A percentile compares a stretch with the other conserved stretches of the same genome.
These are phyloP conservation scores for Alexandromys fortis DNA, from an alignment of 2,113 vertebrate species.

Conservation along the genomic window DNA sequence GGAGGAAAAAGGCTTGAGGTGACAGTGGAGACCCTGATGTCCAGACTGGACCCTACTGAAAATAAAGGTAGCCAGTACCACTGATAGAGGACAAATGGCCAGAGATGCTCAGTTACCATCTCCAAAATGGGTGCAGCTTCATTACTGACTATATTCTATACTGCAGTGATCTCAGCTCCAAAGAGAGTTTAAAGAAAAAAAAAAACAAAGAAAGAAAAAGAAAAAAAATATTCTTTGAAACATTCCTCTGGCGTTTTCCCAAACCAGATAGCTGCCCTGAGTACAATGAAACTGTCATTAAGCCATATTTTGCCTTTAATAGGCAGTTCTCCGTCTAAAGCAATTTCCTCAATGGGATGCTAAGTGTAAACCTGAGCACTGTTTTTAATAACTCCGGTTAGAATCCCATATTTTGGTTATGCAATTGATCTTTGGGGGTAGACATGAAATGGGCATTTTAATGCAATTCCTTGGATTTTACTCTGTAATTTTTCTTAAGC, in stretches of 20 bases:
- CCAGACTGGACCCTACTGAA: background rate
- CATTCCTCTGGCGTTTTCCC: background rate
- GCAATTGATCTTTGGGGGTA: slow-evolving; percentile 55
- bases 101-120: slow-evolving; percentile 22
- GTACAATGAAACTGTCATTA: background rate
- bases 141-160: background rate
- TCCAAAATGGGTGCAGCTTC: background rate
- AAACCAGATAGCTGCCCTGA: slow-evolving; percentile 7
- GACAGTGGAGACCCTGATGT: background rate
- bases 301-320: slow-evolving; percentile 47
- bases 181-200: background rate
- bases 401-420: slow-evolving; percentile 50
- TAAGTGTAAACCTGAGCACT: slow-evolving; percentile 34
- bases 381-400: slow-evolving; percentile 66
- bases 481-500: slow-evolving; percentile 53
- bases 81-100: background rate
- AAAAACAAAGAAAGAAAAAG: background rate
- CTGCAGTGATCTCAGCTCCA: background rate
- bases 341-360: slow-evolving; percentile 52
- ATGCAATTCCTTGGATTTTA: slow-evolving; percentile 55
- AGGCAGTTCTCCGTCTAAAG: slow-evolving; percentile 54
- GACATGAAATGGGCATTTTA: slow-evolving; percentile 43
- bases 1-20: background rate
- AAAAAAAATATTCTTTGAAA: background rate
- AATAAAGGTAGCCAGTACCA: background rate